A percentile compares a stretch with the other conserved stretches of the same genome.
Evolutionary conservation across 2,113 vertebrate genomes (phyloP).

Genomic region (Vanacampus margaritifer): DNA sequence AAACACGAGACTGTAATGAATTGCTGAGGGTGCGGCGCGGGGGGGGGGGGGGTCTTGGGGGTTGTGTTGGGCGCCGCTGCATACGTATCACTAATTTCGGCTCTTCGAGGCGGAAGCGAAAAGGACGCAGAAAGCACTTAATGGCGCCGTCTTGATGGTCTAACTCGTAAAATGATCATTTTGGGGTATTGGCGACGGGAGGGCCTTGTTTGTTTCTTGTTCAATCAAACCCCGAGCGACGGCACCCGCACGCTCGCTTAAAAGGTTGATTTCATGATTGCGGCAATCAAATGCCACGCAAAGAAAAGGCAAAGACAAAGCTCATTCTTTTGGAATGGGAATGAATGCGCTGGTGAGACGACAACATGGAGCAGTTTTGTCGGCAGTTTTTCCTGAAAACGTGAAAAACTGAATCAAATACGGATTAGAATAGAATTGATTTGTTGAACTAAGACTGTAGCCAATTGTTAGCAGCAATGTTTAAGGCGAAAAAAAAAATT

Average conservation of each 20-base stretch:
- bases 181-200: constrained; percentile 52
- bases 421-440: no score
- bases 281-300: constrained; percentile 34
- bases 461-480: no score
- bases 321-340: not conserved
- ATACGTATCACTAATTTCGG: not conserved
- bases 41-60: not conserved
- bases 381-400: no score
- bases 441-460: no score
- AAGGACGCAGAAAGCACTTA: constrained; percentile 42
- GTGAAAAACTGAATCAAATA: no score
- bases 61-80: not conserved
- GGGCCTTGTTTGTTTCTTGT: constrained; percentile 66
- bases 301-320: not conserved
- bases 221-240: constrained; percentile 60
- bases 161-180: constrained; percentile 64
- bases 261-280: constrained; percentile 57
- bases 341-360: not conserved
- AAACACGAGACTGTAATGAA: constrained; percentile 58
- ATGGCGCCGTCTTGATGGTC: constrained; percentile 43
- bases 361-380: no score
- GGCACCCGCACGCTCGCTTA: constrained; percentile 47
- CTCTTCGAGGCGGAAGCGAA: not conserved
- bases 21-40: constrained; percentile 15
- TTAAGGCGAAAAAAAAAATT: no score